Percentiles rank a stretch among this genome's conserved stretches.
These are phyloP conservation scores for Cyanoramphus novaezelandiae DNA, from an alignment of 2,113 vertebrate species.

Conservation along the genomic window DNA sequence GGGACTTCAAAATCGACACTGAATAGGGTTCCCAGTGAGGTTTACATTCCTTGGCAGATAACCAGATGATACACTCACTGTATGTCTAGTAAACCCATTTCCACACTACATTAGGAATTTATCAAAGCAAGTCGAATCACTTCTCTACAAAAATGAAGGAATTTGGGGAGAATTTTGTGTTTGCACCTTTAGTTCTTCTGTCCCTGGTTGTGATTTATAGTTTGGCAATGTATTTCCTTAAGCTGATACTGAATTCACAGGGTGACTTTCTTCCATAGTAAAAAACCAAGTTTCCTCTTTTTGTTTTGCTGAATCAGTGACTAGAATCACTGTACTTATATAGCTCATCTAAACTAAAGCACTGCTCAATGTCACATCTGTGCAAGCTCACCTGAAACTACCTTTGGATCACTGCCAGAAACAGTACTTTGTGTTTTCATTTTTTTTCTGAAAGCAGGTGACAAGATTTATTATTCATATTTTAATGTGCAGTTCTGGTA, in stretches of 20 bases:
- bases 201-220: conserved; percentile 8
- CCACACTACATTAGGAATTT: conserved; percentile 62
- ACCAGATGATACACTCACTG: conserved; percentile 31
- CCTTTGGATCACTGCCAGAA: not conserved
- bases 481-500: not conserved
- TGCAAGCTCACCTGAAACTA: conserved; percentile 12
- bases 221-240: not conserved
- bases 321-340: not conserved
- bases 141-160: conserved; percentile 38
- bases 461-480: not conserved
- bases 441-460: not conserved
- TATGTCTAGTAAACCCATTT: conserved; percentile 59
- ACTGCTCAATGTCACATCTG: not conserved
- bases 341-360: not conserved
- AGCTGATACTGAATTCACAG: not conserved
- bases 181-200: not conserved
- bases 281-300: not conserved
- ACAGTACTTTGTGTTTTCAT: not conserved
- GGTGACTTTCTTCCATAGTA: not conserved
- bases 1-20: not conserved
- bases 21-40: conserved; percentile 29
- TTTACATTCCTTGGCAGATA: conserved; percentile 46
- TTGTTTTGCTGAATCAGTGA: not conserved
- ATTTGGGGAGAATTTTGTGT: conserved; percentile 30
- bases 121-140: conserved; percentile 54